phyloP scores from a whole-genome alignment of 2,888 invertebrate species.

The Eupithecia vulgata region DNA sequence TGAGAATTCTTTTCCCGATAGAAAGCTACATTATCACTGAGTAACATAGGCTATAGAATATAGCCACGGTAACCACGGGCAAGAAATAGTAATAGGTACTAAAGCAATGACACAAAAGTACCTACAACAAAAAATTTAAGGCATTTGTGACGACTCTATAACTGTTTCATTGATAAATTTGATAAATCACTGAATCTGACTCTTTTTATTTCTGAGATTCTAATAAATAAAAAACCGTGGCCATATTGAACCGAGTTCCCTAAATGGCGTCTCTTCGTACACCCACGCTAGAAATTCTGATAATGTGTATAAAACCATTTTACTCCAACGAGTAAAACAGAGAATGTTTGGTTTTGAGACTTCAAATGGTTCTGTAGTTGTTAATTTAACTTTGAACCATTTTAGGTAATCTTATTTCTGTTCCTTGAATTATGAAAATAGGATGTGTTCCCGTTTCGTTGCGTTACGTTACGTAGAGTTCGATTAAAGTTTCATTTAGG shows the following conservation, averaged over 20 bases:
- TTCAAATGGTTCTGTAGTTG: not conserved
- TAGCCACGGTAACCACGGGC: too few species aligned
- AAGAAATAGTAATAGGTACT: too few species aligned
- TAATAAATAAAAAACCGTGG: constrained; percentile 5
- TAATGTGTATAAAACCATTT: not conserved
- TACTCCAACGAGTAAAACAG: not conserved
- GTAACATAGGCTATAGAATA: too few species aligned
- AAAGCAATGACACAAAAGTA: not conserved
- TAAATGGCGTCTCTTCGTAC: constrained; percentile 52
- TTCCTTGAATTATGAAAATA: not conserved
- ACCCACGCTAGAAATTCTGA: constrained; percentile 61
- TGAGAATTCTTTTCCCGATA: too few species aligned
- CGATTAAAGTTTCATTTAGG: not conserved
- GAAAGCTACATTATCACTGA: too few species aligned
- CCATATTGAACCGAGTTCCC: constrained; percentile 63
- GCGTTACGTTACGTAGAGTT: too few species aligned
- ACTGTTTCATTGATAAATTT: not conserved
- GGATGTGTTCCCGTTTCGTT: too few species aligned
- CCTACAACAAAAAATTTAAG: not conserved
- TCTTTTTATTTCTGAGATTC: not conserved
- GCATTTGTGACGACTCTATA: not conserved
- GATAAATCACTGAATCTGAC: not conserved
- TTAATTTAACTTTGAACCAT: not conserved
- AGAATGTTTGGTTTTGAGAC: not conserved
- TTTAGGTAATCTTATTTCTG: not conserved